Conservation (phyloP, 2,113 vertebrate species). For the Indri indri region DNA sequence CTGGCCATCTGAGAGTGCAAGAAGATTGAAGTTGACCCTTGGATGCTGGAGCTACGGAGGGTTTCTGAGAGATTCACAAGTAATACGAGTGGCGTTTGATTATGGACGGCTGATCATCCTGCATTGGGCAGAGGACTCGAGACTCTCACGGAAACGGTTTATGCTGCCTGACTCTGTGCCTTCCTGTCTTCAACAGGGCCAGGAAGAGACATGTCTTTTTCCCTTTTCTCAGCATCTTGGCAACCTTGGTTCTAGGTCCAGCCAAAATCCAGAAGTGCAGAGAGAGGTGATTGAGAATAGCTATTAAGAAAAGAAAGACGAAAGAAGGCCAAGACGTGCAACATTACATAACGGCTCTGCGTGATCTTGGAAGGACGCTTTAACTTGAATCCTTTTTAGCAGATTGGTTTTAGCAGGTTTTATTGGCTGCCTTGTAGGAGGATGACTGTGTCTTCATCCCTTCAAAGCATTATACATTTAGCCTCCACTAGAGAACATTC, state of each 20-base stretch:
- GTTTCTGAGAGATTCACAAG: not conserved
- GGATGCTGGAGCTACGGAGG: not conserved
- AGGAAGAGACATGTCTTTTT: not conserved
- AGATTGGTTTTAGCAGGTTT: not conserved
- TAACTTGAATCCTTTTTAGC: not conserved
- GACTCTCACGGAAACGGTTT: not conserved
- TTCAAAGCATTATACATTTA: rapidly evolving
- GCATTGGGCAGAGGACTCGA: not conserved
- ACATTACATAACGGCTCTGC: not conserved
- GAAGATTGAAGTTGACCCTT: not conserved
- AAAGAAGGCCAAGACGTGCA: not conserved
- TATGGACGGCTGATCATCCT: not conserved
- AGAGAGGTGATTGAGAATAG: not conserved
- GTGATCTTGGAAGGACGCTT: not conserved
- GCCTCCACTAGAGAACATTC: rapidly evolving
- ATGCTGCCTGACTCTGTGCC: not conserved
- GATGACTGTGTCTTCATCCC: rapidly evolving
- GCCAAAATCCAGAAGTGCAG: not conserved
- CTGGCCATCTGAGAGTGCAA: not conserved
- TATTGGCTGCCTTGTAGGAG: not conserved
- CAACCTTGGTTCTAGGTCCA: not conserved
- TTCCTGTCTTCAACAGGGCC: not conserved
- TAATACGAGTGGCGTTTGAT: not conserved
- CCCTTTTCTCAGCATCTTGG: constrained; percentile 20
- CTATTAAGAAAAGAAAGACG: not conserved